Base-by-base conservation (phyloP, 1,140 invertebrate genomes). In the Lanistes nyassanus region DNA sequence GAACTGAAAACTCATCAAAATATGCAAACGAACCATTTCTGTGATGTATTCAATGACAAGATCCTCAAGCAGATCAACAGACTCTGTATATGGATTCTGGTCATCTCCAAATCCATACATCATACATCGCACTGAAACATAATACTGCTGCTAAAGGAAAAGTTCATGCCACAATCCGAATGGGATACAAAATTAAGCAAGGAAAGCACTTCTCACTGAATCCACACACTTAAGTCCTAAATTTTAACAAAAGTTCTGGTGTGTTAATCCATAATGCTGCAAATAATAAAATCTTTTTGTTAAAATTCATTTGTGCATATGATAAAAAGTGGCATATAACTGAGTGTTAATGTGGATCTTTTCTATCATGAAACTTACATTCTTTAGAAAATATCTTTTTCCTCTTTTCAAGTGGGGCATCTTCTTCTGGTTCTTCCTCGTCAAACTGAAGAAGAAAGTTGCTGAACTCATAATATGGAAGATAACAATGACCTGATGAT, bases 21-120 rank as follows among this genome's bases (percentile, higher is more conserved):
- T 60, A 29, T 13, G 21, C 13, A 37, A 55, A 82, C 88, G 88
- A 91, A 95, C 95, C 91, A 96, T 97, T 91, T 99, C 96, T 6
- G 95, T 96, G 34, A 99, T 97, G 89, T 97, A 99, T 91, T 99
- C 97, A 79, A 99, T 97, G 0, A 99, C 98, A 37, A 99, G 90
- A 91, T 99, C 97, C 91, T 99, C 98, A 21, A 99, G 91, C 56
- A 99, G 91, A 87, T 99, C 98, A 0, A 99, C 97, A 87, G 97
- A 98, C 91, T 99, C 98, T 36, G 98, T 99, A 84, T 98, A 99
- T 0, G 98, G 98, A 91, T 99, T 99, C 87, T 97, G 95, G 89
- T 99, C 97, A 90, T 99, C 98, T n/a, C 98, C 98, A 92, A 99
- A 99, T 0, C 98, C 98, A 90, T 98, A 99, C 96, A 99, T 99